These are phyloP conservation scores for Oscheius sp. DNA, from an alignment of 2,888 invertebrate species.

Conservation along the genomic window DNA sequence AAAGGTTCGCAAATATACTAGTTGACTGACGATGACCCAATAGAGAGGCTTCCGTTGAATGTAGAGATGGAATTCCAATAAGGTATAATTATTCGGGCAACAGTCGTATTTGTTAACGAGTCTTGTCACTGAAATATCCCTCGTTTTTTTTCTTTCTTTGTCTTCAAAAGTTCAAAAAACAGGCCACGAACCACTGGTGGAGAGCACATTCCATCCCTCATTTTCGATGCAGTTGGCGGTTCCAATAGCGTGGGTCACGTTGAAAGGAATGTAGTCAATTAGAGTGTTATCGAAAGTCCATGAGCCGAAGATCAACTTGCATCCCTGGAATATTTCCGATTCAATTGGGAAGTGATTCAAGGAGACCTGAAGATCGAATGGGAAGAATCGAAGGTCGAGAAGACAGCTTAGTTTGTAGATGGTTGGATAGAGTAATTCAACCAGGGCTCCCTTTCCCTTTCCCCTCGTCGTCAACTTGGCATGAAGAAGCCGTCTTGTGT, in stretches of 20 bases:
- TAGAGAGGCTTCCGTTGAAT: constrained; percentile 61
- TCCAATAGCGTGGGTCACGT: constrained; percentile 54
- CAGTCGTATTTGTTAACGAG: constrained; percentile 59
- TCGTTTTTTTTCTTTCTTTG: too few species aligned
- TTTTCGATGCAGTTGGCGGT: constrained; percentile 62
- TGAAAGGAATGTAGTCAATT: constrained; percentile 62
- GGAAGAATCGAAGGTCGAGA: constrained; percentile 46
- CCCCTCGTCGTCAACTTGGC: constrained; percentile 57
- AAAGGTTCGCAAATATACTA: too few species aligned
- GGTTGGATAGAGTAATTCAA: constrained; percentile 63
- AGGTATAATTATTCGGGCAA: constrained; percentile 62
- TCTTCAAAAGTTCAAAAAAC: background rate
- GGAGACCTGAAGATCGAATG: constrained; percentile 43
- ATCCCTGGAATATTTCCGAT: constrained; percentile 25
- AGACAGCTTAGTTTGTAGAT: constrained; percentile 61
- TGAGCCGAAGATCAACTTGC: constrained; percentile 58
- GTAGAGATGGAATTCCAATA: constrained; percentile 49
- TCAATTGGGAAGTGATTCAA: background rate
- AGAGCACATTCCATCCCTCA: constrained; percentile 62
- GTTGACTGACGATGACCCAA: constrained; percentile 59
- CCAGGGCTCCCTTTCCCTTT: constrained; percentile 50
- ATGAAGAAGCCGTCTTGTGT: constrained; percentile 57
- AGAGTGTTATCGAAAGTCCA: constrained; percentile 63
- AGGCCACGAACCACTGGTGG: background rate
- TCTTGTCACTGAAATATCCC: constrained; percentile 53